Conservation (phyloP, 92 coral and sea anemone species). For the Hydrozoanthus gracilis region DNA sequence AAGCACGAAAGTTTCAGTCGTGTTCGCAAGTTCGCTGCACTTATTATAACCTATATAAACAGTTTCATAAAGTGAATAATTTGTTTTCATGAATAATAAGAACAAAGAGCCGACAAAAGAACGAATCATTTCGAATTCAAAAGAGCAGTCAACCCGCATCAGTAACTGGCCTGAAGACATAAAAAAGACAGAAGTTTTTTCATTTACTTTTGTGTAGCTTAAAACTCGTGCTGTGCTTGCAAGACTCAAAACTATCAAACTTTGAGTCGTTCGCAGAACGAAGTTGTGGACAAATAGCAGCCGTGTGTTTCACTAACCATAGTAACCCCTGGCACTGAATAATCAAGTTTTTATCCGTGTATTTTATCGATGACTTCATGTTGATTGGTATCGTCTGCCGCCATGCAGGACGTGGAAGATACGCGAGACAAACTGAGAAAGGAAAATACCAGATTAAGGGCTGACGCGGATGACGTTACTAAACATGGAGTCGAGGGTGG, state of each 20-base stretch:
- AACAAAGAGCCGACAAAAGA: conserved; percentile 1
- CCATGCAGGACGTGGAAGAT: conserved; percentile 71
- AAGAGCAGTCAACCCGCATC: neutral
- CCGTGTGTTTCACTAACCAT: neutral
- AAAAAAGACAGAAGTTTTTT: neutral
- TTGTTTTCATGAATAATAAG: conserved; percentile 5
- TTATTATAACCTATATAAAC: neutral
- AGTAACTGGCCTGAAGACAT: neutral
- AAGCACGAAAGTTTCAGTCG: neutral
- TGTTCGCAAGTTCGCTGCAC: neutral
- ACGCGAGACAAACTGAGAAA: conserved; percentile 73
- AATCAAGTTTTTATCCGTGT: neutral
- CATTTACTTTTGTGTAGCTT: neutral
- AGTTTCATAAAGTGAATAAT: neutral
- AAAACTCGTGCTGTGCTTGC: neutral
- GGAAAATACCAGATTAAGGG: conserved; percentile 74
- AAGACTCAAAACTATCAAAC: too few species aligned
- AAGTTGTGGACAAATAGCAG: neutral
- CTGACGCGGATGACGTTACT: conserved; percentile 79
- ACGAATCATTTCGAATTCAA: neutral
- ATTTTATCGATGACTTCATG: neutral
- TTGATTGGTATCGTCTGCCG: conserved; percentile 6
- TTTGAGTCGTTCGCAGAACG: neutral
- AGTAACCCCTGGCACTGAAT: conserved; percentile 3
- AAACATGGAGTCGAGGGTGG: conserved; percentile 72